A percentile compares a stretch with the other conserved stretches of the same genome.
These are phyloP conservation scores for Tragulus kanchil DNA, from an alignment of 2,113 vertebrate species.

Conservation along the genomic window DNA sequence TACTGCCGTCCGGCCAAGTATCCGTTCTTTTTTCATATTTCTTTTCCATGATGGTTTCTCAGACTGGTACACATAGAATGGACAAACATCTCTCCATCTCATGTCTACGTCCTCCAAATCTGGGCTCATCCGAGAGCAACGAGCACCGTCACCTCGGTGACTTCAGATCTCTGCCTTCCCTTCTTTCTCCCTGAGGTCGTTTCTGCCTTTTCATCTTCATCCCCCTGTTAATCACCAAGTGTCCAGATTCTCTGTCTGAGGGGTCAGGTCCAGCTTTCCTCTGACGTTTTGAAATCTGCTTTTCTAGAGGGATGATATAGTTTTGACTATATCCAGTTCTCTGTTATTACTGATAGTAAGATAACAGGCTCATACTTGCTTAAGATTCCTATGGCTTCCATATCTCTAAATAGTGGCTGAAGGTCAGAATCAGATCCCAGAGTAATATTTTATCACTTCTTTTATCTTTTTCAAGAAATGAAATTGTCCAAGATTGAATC, in stretches of 20 bases:
- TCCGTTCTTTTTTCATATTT: neutral
- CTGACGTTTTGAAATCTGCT: neutral
- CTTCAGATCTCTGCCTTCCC: neutral
- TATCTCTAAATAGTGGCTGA: neutral
- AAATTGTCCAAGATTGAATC: slow-evolving; percentile 54
- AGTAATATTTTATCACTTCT: neutral
- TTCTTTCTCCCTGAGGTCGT: neutral
- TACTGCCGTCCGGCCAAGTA: neutral
- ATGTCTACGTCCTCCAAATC: neutral
- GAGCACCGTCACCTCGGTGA: neutral
- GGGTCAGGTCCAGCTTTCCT: neutral
- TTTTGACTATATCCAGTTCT: neutral
- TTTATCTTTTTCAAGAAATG: slow-evolving; percentile 48
- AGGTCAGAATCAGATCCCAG: neutral
- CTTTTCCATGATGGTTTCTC: neutral
- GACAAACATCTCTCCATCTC: neutral
- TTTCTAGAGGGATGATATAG: neutral
- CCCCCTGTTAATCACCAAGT: neutral
- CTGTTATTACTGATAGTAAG: neutral
- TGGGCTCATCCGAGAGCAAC: neutral
- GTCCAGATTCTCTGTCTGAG: neutral
- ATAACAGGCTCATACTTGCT: neutral
- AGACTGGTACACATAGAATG: neutral
- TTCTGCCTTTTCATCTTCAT: neutral
- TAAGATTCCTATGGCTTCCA: neutral